A percentile compares a stretch with the other conserved stretches of the same genome.
Conservation (phyloP, 2,113 vertebrate genomes). For the Hiodon alosoides region DNA sequence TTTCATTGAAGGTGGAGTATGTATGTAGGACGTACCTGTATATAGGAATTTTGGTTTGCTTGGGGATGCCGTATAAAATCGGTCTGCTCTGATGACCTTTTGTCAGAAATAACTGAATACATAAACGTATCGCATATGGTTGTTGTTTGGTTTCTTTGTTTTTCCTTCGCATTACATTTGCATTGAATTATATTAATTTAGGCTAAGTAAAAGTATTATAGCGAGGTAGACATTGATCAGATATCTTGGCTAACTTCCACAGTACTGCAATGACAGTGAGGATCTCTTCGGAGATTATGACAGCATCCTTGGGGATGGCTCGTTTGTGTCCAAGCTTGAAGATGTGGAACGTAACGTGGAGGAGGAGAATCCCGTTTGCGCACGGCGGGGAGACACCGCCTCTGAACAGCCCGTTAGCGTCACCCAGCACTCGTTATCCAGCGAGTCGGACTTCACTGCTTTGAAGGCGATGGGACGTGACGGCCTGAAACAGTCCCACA, state of each 20-base stretch:
- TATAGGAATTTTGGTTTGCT: too few species aligned
- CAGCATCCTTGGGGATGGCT: conserved; percentile 68
- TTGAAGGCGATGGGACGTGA: not conserved
- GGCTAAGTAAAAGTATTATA: too few species aligned
- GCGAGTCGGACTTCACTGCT: not conserved
- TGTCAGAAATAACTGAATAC: too few species aligned
- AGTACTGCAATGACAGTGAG: conserved; percentile 71
- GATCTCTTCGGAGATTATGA: conserved; percentile 83
- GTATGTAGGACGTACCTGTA: too few species aligned
- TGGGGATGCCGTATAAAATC: too few species aligned
- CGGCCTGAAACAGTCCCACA: not conserved
- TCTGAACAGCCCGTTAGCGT: not conserved
- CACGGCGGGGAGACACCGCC: not conserved
- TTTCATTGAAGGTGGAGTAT: too few species aligned
- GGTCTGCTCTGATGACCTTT: too few species aligned
- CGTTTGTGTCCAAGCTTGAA: conserved; percentile 70
- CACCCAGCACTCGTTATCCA: not conserved
- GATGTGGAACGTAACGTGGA: conserved; percentile 52
- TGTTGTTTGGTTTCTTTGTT: too few species aligned
- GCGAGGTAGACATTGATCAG: not conserved
- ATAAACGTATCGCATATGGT: too few species aligned
- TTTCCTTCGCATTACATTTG: too few species aligned
- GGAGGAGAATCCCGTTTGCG: not conserved
- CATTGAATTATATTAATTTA: too few species aligned
- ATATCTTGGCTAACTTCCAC: conserved; percentile 34